Base-by-base conservation (phyloP, 2,888 invertebrate genomes). In the Acanthoscelides obtectus region DNA sequence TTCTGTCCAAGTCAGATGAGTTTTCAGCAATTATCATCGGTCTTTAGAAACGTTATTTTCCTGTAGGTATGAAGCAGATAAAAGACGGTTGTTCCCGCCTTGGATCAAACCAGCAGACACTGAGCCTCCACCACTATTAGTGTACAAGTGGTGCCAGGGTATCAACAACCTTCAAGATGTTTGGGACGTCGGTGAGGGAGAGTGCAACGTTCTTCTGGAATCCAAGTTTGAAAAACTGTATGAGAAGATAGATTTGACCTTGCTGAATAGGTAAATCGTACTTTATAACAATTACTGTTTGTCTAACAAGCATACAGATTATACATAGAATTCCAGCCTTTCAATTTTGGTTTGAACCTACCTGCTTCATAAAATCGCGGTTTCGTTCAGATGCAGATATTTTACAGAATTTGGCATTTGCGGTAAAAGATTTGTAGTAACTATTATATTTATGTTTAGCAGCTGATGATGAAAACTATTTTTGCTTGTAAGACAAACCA, bases 71-170 rank as follows among this genome's bases (percentile, higher is more conserved):
- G 99, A 99, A 86, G 99, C 99, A 0, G 99, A 99, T 86, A 99
- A 99, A 83, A 89, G 99, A 17, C 88, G 98, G 8, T 87, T 99
- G 19, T 95, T 99, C 84, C 99, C 99, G 67, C 97, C 98, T 0
- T 99, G 99, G 99, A 97, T 99, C 68, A 99, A 99, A 84, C 99
- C 99, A 0, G 97, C 98, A 0, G 99, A 99, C 83, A 96, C 98
- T 0, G 99, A 99, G 86, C 99, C 99, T 0, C 99, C 95, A 12
- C 95, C 95, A 64, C 84, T 95, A 25, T 87, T 95, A 20, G 95
- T 96, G 2, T 99, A 99, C 87, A 99, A 99, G 84, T 99, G 99
- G 99, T 99, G 99, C 84, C 99, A 99, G 89, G 98, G 95, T 68
- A 96, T 99, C 74, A 99, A 98, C 87, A 99, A 99, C 85, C 86